Conservation (phyloP, 1,140 invertebrate genomes). For the Sinonovacula constricta region DNA sequence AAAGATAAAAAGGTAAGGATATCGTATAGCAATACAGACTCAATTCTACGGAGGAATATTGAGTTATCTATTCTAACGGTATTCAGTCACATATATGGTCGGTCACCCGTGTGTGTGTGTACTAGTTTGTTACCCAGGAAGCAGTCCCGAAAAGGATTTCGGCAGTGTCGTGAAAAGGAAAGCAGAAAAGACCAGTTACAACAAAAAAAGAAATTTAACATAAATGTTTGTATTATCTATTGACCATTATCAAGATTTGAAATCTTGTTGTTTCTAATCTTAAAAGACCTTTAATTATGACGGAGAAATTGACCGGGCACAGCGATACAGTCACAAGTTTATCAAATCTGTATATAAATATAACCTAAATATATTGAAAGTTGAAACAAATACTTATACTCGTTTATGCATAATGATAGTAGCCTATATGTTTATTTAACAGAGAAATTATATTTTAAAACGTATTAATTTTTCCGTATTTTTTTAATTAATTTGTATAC, state of each 20-base stretch:
- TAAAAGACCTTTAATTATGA: constrained; percentile 31
- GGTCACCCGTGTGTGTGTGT: constrained; percentile 25
- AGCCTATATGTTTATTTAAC: constrained; percentile 31
- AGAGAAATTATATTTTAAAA: constrained; percentile 29
- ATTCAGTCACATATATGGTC: constrained; percentile 30
- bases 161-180: constrained; percentile 29
- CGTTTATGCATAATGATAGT: constrained; percentile 24
- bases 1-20: constrained; percentile 28
- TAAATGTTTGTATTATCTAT: constrained; percentile 28
- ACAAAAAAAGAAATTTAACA: constrained; percentile 29
- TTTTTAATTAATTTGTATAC: constrained; percentile 26
- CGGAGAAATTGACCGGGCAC: constrained; percentile 25
- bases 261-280: constrained; percentile 24
- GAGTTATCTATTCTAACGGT: constrained; percentile 30
- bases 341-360: constrained; percentile 31
- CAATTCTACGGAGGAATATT: constrained; percentile 30
- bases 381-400: constrained; percentile 31
- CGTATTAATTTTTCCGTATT: constrained; percentile 25
- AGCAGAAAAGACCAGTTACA: constrained; percentile 30
- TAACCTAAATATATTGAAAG: constrained; percentile 31
- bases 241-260: constrained; percentile 21
- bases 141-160: constrained; percentile 24
- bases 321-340: constrained; percentile 28
- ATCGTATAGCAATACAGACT: constrained; percentile 30
- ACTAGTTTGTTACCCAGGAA: constrained; percentile 18